Conservation (phyloP, 2,888 invertebrate genomes). For the Cryptocephalus moraei region DNA sequence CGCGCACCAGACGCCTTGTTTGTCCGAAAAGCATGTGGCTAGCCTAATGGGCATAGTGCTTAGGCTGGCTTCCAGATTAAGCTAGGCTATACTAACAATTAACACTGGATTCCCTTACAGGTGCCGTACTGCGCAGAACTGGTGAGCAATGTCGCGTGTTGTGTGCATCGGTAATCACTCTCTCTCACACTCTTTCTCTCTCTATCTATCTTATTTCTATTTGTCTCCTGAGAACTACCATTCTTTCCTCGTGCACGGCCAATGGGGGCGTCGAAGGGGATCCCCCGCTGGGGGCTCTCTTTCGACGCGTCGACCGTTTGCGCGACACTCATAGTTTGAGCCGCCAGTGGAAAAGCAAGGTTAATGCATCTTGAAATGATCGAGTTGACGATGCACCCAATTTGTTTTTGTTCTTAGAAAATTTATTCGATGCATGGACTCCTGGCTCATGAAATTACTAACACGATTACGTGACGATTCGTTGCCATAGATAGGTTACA, state of each 20-base stretch:
- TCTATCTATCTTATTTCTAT: too few species aligned
- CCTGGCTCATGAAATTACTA: too few species aligned
- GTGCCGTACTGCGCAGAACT: conserved; percentile 89
- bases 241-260: too few species aligned
- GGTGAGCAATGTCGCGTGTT: conserved; percentile 93
- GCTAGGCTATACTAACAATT: conserved; percentile 42
- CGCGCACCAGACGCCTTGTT: conserved; percentile 5
- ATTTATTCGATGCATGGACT: too few species aligned
- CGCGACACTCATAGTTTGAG: conserved; percentile 1
- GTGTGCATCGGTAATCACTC: conserved; percentile 86
- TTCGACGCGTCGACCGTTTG: neutral
- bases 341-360: conserved; percentile 1
- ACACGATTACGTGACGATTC: too few species aligned
- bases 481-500: too few species aligned
- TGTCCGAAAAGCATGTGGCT: conserved; percentile 27
- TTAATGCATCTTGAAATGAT: conserved; percentile 6
- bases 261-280: too few species aligned
- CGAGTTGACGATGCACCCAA: neutral
- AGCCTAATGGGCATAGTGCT: conserved; percentile 20
- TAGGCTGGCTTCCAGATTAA: conserved; percentile 30
- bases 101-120: conserved; percentile 54
- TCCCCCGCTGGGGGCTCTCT: too few species aligned
- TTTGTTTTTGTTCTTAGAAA: too few species aligned
- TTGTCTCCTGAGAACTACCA: too few species aligned
- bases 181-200: conserved; percentile 48